Evolutionary conservation across 2,888 invertebrate species (phyloP).

Genomic region (Eupelmus urozonus): DNA sequence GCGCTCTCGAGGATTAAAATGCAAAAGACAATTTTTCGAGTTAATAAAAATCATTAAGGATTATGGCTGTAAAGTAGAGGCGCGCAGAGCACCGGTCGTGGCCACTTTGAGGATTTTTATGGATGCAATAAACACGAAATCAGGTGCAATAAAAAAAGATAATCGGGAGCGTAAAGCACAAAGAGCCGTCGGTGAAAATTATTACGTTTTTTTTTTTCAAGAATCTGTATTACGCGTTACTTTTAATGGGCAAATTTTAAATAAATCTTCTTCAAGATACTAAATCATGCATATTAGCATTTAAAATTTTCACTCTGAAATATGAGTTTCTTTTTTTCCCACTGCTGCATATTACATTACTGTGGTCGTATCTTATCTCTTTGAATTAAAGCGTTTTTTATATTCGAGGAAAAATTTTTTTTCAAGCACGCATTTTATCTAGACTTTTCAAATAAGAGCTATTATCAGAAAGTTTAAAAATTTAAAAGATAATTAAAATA

Average conservation of each 20-base stretch:
- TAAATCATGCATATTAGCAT: conserved; percentile 3
- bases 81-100: conserved; percentile 11
- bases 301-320: conserved; percentile 16
- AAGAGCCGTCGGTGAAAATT: conserved; percentile 34
- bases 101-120: conserved; percentile 53
- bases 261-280: background rate
- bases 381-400: conserved; percentile 5
- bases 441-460: too few relatives aligned
- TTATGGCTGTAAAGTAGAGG: conserved; percentile 41
- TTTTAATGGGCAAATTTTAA: conserved; percentile 9
- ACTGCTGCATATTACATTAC: background rate
- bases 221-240: conserved; percentile 44
- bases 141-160: conserved; percentile 55
- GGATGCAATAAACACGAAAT: conserved; percentile 51
- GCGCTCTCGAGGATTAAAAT: conserved; percentile 38
- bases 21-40: conserved; percentile 48
- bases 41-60: conserved; percentile 56
- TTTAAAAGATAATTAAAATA: too few relatives aligned
- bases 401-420: background rate
- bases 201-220: conserved; percentile 11
- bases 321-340: background rate
- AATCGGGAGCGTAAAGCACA: conserved; percentile 21
- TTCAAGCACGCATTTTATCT: background rate
- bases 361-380: background rate
- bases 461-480: too few relatives aligned